Conservation (phyloP, 2,797 vertebrate species). For the Emydoidea blandingii region DNA sequence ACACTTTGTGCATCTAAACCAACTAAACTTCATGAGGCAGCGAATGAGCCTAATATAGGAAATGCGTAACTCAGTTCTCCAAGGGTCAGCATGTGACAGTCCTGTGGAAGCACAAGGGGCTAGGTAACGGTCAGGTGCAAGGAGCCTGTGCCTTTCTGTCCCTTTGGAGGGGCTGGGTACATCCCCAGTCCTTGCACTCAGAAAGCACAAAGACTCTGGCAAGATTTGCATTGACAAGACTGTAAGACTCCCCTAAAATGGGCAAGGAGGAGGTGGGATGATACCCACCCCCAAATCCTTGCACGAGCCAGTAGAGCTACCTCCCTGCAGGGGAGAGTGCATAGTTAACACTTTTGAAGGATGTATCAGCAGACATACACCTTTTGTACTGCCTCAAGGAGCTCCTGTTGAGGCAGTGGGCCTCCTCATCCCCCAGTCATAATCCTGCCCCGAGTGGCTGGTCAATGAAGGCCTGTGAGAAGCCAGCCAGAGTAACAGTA, state of each 20-base stretch:
- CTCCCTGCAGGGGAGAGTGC: not conserved
- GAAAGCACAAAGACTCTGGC: too few species aligned
- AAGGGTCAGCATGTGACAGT: not conserved
- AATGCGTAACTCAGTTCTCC: not conserved
- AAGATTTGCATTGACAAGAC: too few species aligned
- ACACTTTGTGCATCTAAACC: not conserved
- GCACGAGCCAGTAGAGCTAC: too few species aligned
- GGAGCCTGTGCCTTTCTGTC: not conserved
- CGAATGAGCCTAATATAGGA: not conserved
- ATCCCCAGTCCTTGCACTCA: not conserved
- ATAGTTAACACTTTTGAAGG: not conserved
- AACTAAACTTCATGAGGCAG: not conserved
- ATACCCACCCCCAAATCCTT: not conserved
- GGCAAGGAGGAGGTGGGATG: too few species aligned
- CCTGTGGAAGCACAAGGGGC: not conserved
- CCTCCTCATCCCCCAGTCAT: too few species aligned
- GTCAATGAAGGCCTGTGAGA: not conserved
- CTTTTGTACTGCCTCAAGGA: not conserved
- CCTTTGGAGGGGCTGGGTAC: not conserved
- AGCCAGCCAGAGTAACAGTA: not conserved
- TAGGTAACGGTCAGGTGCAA: not conserved
- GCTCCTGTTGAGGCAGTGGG: not conserved
- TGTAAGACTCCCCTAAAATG: not conserved
- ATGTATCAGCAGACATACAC: not conserved
- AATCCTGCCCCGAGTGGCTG: not conserved